These are phyloP conservation scores for Rynchops niger DNA, from an alignment of 2,113 vertebrate genomes.

Conservation along the genomic window DNA sequence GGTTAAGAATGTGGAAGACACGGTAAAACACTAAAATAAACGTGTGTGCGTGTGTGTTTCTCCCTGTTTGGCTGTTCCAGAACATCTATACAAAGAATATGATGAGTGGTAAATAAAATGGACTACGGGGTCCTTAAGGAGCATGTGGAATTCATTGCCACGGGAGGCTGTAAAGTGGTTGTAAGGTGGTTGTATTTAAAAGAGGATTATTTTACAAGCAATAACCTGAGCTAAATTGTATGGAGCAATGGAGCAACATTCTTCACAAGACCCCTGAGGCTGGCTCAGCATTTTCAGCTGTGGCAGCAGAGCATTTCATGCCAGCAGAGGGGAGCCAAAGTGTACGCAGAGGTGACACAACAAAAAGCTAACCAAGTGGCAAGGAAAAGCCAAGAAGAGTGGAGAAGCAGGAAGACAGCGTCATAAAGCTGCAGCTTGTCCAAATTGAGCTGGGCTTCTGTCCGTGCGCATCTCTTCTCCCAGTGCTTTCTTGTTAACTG, in stretches of 20 bases:
- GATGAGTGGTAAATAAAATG: slow-evolving; percentile 39
- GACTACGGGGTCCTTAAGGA: background rate
- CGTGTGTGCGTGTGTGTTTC: background rate
- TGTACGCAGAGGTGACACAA: background rate
- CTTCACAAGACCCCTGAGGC: slow-evolving; percentile 50
- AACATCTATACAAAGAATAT: background rate
- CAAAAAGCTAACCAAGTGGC: background rate
- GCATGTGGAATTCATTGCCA: slow-evolving; percentile 54
- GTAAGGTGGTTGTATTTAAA: slow-evolving; percentile 55
- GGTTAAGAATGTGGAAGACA: background rate
- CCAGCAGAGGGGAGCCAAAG: background rate
- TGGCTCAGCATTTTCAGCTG: slow-evolving; percentile 43
- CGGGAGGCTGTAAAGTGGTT: slow-evolving; percentile 26
- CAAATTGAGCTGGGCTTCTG: background rate
- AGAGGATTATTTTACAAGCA: slow-evolving; percentile 66
- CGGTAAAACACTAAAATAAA: background rate
- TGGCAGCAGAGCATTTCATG: background rate
- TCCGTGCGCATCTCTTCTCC: background rate
- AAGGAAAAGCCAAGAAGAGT: background rate
- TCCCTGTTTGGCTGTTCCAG: background rate
- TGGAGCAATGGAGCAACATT: slow-evolving; percentile 4
- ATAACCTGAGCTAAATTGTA: slow-evolving; percentile 43
- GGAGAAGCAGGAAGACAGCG: background rate
- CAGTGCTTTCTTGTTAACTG: background rate
- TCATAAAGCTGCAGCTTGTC: background rate